Conservation (phyloP, 2,113 vertebrate genomes). For the Poeciliopsis turrubarensis region DNA sequence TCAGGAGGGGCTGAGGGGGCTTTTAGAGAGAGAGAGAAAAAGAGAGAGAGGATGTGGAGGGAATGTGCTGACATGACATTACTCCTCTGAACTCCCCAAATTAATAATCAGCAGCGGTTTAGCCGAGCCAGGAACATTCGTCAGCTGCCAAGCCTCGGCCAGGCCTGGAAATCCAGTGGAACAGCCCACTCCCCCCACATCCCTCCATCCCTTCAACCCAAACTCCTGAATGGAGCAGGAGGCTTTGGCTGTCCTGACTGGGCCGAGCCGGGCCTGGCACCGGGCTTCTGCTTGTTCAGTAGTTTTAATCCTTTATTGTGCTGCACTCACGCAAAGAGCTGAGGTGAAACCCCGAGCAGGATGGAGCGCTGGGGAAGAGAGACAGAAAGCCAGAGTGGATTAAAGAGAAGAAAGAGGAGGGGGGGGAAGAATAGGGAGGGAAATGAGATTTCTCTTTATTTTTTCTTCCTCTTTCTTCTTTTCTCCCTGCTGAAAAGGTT, state of each 20-base stretch:
- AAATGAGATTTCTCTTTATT: constrained; percentile 42
- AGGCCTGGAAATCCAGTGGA: constrained; percentile 36
- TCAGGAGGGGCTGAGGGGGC: constrained; percentile 24
- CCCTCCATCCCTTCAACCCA: neutral
- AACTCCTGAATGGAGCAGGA: constrained; percentile 49
- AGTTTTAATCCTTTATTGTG: constrained; percentile 84
- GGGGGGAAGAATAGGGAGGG: constrained; percentile 21
- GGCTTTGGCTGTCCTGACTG: constrained; percentile 46
- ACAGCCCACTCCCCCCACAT: neutral
- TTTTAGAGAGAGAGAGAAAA: neutral
- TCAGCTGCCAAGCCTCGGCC: constrained; percentile 69
- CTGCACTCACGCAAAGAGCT: constrained; percentile 78
- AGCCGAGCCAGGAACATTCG: constrained; percentile 73
- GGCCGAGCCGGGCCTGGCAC: constrained; percentile 67
- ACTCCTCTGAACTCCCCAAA: constrained; percentile 81
- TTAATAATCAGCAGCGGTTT: constrained; percentile 81
- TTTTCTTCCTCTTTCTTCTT: constrained; percentile 46
- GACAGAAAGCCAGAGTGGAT: constrained; percentile 47
- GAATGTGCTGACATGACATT: constrained; percentile 80
- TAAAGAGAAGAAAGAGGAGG: constrained; percentile 37
- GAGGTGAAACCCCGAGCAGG: constrained; percentile 65
- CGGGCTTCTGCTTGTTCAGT: constrained; percentile 81
- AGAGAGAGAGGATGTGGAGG: constrained; percentile 23
- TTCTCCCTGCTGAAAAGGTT: constrained; percentile 60
- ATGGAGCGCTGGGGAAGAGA: constrained; percentile 46